Evolutionary conservation across 2,888 invertebrate species (phyloP).

Genomic region (Caenorhabditis sulstoni): DNA sequence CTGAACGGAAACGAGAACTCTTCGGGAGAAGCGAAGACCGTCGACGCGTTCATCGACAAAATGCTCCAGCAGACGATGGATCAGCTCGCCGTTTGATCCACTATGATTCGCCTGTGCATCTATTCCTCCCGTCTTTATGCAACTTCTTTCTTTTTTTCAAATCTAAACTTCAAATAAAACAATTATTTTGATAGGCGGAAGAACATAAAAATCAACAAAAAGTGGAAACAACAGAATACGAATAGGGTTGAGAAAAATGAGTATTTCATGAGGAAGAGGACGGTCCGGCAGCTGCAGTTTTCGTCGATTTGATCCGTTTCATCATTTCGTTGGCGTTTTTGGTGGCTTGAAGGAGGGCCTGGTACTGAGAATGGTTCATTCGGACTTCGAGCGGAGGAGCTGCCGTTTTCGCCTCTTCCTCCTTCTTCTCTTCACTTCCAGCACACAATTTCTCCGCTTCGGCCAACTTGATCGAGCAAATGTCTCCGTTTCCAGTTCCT

Average conservation of each 20-base stretch:
- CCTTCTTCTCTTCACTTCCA: background rate
- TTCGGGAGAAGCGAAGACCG: constrained; percentile 22
- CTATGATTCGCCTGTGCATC: background rate
- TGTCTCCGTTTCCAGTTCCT: constrained; percentile 74
- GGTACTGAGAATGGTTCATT: constrained; percentile 52
- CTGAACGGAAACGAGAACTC: constrained; percentile 31
- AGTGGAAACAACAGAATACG: background rate
- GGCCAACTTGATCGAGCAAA: constrained; percentile 63
- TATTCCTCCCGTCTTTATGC: constrained; percentile 41
- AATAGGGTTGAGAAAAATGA: too few relatives aligned
- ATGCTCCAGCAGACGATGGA: constrained; percentile 60
- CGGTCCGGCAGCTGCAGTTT: constrained; percentile 5
- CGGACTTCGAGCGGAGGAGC: constrained; percentile 51
- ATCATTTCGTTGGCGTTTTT: constrained; percentile 57
- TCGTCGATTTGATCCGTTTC: constrained; percentile 36
- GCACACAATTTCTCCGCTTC: constrained; percentile 47
- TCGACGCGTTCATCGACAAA: constrained; percentile 52
- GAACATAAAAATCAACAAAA: too few relatives aligned
- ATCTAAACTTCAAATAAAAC: constrained; percentile 9
- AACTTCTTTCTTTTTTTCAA: constrained; percentile 13
- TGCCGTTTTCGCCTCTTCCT: constrained; percentile 10
- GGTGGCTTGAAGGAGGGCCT: constrained; percentile 52
- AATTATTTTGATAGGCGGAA: background rate
- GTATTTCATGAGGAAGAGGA: constrained; percentile 16
- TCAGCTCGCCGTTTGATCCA: constrained; percentile 47